phyloP scores from a whole-genome alignment of 2,113 vertebrate species.

The Archilochus colubris region DNA sequence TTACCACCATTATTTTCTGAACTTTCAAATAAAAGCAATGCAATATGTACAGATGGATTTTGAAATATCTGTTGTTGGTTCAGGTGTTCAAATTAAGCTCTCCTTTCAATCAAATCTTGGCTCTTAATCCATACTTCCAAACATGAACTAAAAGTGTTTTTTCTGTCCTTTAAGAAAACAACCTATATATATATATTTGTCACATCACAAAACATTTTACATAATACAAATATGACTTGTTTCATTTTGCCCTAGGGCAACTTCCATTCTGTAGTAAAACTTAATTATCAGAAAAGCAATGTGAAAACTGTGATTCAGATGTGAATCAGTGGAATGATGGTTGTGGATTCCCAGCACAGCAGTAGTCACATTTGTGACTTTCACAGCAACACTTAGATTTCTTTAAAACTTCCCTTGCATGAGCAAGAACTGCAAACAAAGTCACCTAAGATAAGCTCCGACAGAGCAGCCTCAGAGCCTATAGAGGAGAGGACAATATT shows the following conservation, averaged over 20 bases:
- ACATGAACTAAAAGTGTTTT: background rate
- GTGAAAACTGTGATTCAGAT: background rate
- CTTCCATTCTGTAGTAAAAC: background rate
- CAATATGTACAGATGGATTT: constrained; percentile 32
- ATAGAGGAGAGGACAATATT: background rate
- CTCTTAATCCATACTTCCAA: background rate
- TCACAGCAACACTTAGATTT: background rate
- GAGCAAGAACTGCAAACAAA: background rate
- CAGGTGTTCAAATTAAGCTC: constrained; percentile 64
- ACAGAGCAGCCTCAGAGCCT: background rate
- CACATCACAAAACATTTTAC: constrained; percentile 32
- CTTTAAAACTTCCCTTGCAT: background rate
- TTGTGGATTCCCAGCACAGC: background rate
- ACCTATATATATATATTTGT: background rate
- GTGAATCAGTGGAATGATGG: background rate
- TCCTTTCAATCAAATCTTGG: constrained; percentile 41
- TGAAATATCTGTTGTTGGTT: constrained; percentile 54
- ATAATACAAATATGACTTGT: background rate
- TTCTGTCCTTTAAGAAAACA: background rate
- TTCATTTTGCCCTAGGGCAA: constrained; percentile 19
- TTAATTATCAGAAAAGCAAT: background rate
- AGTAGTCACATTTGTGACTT: background rate
- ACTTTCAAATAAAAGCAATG: constrained; percentile 36
- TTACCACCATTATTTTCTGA: constrained; percentile 60
- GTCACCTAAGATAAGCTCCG: background rate